Percentiles rank a stretch among this genome's conserved stretches.
phyloP scores from a whole-genome alignment of 2,113 vertebrate genomes.

The Halichoeres trimaculatus region DNA sequence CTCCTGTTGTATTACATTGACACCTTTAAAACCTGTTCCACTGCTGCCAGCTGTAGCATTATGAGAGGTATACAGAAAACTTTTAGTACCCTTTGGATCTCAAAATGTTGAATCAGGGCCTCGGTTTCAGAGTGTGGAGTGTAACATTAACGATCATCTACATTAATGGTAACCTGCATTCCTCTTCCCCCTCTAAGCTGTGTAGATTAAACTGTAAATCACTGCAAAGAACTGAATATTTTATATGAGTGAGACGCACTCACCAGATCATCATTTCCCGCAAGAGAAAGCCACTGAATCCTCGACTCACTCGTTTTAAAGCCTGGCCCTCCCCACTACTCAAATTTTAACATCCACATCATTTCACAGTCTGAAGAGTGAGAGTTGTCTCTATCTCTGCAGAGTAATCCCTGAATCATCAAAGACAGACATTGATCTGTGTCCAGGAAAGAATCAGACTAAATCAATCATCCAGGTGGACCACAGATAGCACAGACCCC shows the following conservation, averaged over 20 bases:
- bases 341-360: conserved; percentile 16
- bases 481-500: conserved; percentile 66
- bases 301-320: not conserved
- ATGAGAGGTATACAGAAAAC: too few species aligned
- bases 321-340: not conserved
- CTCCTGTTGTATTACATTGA: too few species aligned
- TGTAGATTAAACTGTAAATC: conserved; percentile 22
- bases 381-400: conserved; percentile 49
- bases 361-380: conserved; percentile 36
- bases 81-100: too few species aligned
- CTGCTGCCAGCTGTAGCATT: too few species aligned
- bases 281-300: not conserved
- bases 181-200: not conserved
- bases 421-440: conserved; percentile 63
- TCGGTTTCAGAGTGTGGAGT: too few species aligned
- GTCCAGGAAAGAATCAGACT: conserved; percentile 59
- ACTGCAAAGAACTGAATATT: not conserved
- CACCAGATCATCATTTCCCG: conserved; percentile 7
- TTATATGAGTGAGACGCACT: not conserved
- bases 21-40: too few species aligned
- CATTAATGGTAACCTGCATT: not conserved
- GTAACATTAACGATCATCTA: not conserved
- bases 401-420: conserved; percentile 64
- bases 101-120: too few species aligned
- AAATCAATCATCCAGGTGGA: conserved; percentile 71